Evolutionary conservation across 2,888 invertebrate species (phyloP).

Genomic region (Sialis lutaria): DNA sequence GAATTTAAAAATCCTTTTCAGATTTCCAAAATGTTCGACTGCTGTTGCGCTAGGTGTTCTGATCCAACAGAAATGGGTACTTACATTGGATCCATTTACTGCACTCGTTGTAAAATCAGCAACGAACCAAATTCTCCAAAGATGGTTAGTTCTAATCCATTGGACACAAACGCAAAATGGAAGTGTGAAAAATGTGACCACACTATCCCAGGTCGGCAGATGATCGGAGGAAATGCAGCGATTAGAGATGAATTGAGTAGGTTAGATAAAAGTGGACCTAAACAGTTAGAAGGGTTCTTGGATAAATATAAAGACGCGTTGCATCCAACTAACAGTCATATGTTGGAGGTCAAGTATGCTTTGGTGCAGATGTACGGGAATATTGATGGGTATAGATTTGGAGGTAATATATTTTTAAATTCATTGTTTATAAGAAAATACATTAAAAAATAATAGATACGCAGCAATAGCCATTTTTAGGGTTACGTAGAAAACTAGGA

Average conservation of each 20-base stretch:
- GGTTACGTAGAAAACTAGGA: too few species aligned
- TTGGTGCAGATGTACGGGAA: conserved; percentile 47
- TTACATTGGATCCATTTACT: conserved; percentile 39
- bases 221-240: conserved; percentile 41
- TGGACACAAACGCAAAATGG: conserved; percentile 41
- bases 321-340: conserved; percentile 47
- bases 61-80: conserved; percentile 54
- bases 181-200: conserved; percentile 45
- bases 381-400: not conserved
- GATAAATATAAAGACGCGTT: conserved; percentile 40
- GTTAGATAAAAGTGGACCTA: conserved; percentile 33
- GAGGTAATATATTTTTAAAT: not conserved
- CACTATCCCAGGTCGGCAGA: conserved; percentile 35
- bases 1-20: conserved; percentile 27
- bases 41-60: conserved; percentile 44
- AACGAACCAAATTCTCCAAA: conserved; percentile 27
- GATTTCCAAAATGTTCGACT: conserved; percentile 48
- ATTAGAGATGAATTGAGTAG: conserved; percentile 38
- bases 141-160: conserved; percentile 39
- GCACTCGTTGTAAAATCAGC: conserved; percentile 38
- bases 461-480: too few species aligned
- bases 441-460: too few species aligned
- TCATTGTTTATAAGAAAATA: too few species aligned
- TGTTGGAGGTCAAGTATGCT: conserved; percentile 49
- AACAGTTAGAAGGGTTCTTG: conserved; percentile 42